Base-by-base conservation (phyloP, 2,797 vertebrate genomes). In the Trematomus bernacchii region DNA sequence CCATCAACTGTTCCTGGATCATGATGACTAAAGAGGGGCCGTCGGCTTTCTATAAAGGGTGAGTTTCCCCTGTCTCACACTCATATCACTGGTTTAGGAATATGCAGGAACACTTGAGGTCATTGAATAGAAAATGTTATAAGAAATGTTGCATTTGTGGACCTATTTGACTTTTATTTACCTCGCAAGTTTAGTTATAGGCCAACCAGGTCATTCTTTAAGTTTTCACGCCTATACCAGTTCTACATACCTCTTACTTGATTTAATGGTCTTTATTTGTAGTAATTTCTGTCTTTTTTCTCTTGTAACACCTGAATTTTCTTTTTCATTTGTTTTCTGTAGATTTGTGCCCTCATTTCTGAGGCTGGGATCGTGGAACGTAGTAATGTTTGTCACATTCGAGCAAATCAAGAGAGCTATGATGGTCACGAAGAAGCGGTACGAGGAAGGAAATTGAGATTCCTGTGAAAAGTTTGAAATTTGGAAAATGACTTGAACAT, bases 41-140 rank as follows among this genome's bases (percentile, higher is more conserved):
- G 0, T 94, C 94, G 0, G 97, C 97, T 10, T 97, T 97, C 83
- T 97, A 97, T 92, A 98, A 98, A 92, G 97, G 97, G 97, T 97
- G 87, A 91, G 85, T 13, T 30, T 23, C 40, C 18, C 30, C n/a
- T 16, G 15, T 48, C 21, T n/a, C 37, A 66, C 54, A n/a, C 23
- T 6, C 14, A 27, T 27, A 27, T 44, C 10, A 3, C 16, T 71
- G 46, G 12, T 30, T 27, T 5, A 27, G 27, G 27, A 27, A 27
- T 5, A 27, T 27, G 1, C 27, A 27, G 27, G 27, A 27, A 5
- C 27, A 11, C 21, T 12, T 14, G 48, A 46, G 46, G 51, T 66
- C 43, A 43, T 57, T 51, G 8, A 18, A 52, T 37, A 14, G 16
- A 50, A 27, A 48, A 4, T 9, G 14, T 52, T 16, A 53, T 19